Evolutionary conservation across 2,113 vertebrate genomes (phyloP), one percentile per base, ranked within the genome.

Genomic region (Cettia cetti): DNA sequence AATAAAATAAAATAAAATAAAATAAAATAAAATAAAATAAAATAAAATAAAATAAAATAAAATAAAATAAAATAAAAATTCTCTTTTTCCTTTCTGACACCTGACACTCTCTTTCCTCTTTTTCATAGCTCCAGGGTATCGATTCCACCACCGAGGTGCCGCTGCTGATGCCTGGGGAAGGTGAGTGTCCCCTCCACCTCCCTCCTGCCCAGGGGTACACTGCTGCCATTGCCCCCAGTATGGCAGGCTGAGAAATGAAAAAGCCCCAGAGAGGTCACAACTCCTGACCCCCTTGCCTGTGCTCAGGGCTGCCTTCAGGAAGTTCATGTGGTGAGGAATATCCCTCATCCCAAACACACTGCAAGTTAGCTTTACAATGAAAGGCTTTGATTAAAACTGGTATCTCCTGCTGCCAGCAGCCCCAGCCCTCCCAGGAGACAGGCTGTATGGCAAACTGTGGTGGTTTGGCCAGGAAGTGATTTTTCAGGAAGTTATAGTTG

Each of bases 111-210:
- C 26, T 13, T 31, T 44, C 28, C 61, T 33, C 49, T 33, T 53
- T 37, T 37, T 68, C 47, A 17, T 19, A 57, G 47, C 52, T 71
- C 30, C 37, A 47, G 42, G 68, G 64, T 2, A 2, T 15, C 0
- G 0, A 30, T 24, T 72, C 23, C 31, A 59, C 44, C 20, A 31
- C 14, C 0, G 0, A 47, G 9, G n/a, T 42, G 20, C 42, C 66
- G 22, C 54, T 40, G 33, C 20, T 31, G 44, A 42, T 10, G 17
- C 10, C 19, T 13, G 49, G 44, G 40, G 30, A 79, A 83, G 56
- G 39, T 3, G 26, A 84, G 31, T 26, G 17, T 6, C 31, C 30
- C 50, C 33, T 49, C 35, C 49, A 33, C 26, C 60, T 52, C 37
- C 31, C 60, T 84, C 49, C 37, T 52, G 59, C 40, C 37, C 42